Base-by-base conservation (phyloP, 1,140 invertebrate genomes). In the Drosophila tsacasi region DNA sequence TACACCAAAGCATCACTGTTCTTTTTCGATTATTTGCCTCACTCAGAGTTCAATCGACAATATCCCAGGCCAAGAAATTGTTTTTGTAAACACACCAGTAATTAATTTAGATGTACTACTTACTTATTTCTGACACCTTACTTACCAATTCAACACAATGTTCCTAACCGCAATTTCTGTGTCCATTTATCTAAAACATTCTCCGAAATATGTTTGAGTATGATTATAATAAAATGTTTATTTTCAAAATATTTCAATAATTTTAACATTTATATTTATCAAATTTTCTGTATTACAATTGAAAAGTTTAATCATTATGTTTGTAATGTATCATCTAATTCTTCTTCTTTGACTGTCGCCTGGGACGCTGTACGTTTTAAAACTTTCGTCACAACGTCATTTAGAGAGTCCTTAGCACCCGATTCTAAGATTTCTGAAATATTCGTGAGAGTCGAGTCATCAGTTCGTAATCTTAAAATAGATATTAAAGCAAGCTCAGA, bases 401-500 rank as follows among this genome's bases (percentile, higher is more conserved):
- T 95, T 62, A 99, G 93, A 7, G 97, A 96, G 89, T 99, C 98
- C 81, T 95, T 95, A 62, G 97, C 98, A 58, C 98, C 98, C 52
- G 95, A 94, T 82, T 99, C 98, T 91, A 99, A 93, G 9, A 97
- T 93, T 57, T 94, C 93, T 82, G 97, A 93, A 91, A 96, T 97
- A 92, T 95, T 95, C 95, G 98, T 95, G 87, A 96, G 95, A 76
- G 96, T 95, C 64, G 95, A 93, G 78, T 98, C 96, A 50, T 96
- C 96, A 75, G 96, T 94, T 79, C 96, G 95, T 69, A 99, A 94
- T 76, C 96, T 95, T 40, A 99, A 94, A 67, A 99, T 95, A 52
- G 96, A 95, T 46, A 99, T 96, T 25, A 99, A 94, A 13, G 98
- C 98, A 74, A 97, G 95, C 95, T 99, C 98, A 66, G 98, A 97